phyloP scores from a whole-genome alignment of 2,797 vertebrate genomes.

The Toxotes lorentzi region DNA sequence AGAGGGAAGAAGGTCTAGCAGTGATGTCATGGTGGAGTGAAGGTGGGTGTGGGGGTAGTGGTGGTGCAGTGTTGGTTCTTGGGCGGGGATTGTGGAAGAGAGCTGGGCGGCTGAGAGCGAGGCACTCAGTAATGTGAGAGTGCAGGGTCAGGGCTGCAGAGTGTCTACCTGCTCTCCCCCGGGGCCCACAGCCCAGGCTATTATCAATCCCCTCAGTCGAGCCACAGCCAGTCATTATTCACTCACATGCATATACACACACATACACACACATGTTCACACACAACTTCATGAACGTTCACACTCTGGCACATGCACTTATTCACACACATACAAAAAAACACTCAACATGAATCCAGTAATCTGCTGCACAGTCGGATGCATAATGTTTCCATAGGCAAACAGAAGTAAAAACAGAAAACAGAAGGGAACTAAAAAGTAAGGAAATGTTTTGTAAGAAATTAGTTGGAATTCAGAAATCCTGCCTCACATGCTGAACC shows the following conservation, averaged over 20 bases:
- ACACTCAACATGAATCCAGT: slow-evolving; percentile 7
- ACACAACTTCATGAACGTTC: slow-evolving; percentile 32
- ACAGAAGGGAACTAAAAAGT: slow-evolving; percentile 1
- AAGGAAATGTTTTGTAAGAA: neutral
- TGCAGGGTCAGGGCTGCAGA: slow-evolving; percentile 93
- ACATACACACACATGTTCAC: slow-evolving; percentile 46
- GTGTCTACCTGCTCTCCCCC: slow-evolving; percentile 94
- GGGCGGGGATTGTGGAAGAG: slow-evolving; percentile 71
- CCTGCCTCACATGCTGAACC: neutral
- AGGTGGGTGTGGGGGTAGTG: slow-evolving; percentile 75
- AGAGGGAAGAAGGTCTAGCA: slow-evolving; percentile 66
- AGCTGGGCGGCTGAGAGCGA: slow-evolving; percentile 78
- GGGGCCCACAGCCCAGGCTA: slow-evolving; percentile 90
- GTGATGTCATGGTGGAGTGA: slow-evolving; percentile 94
- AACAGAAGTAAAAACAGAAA: slow-evolving; percentile 41
- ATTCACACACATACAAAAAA: slow-evolving; percentile 29
- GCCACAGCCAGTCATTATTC: slow-evolving; percentile 92
- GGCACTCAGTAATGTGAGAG: slow-evolving; percentile 97
- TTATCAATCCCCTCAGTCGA: slow-evolving; percentile 94
- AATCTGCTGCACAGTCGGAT: neutral
- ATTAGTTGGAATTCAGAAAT: neutral
- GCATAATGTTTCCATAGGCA: slow-evolving; percentile 12
- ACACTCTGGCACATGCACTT: slow-evolving; percentile 31
- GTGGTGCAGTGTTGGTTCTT: slow-evolving; percentile 50
- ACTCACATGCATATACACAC: slow-evolving; percentile 72